Evolutionary conservation across 2,113 vertebrate genomes (phyloP), one percentile per base, ranked within the genome.

Genomic region (Chamaetylas fuelleborni): DNA sequence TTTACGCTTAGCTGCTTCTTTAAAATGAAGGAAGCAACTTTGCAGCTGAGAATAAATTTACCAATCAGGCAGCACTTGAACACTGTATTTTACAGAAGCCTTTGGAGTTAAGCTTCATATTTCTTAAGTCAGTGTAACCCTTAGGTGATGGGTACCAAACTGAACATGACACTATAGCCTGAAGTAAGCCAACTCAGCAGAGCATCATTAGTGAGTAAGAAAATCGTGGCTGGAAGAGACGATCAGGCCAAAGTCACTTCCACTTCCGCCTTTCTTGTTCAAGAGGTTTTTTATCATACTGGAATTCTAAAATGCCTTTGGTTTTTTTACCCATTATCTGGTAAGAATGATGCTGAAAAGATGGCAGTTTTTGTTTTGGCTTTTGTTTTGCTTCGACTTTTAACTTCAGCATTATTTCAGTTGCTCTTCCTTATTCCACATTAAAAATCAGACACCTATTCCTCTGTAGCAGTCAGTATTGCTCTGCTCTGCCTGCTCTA

Each of bases 401-500:
- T 22, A 22, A n/a, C 5, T 25, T 58, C 34, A 54, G 3, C 19
- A 77, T 67, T 57, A 64, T 56, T 78, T 67, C 57, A 80, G 24
- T 36, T 29, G 12, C 7, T 47, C 12, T 69, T 56, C 79, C 23
- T 64, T 86, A 74, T 64, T 78, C 71, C 34, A 36, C 56, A 47
- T 6, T 72, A 50, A 93, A 97, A 95, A 81, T 42, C 53, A 85
- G 54, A 57, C 90, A 79, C 36, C 73, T 65, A 76, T 47, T 88
- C n/a, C 70, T 89, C 45, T 69, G 11, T 9, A 54, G 47, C n/a
- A 74, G 29, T 7, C 19, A 47, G n/a, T 67, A 53, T 5, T 66
- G 25, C n/a, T 73, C 23, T 69, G 24, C 45, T 65, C 34, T 19
- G 58, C 25, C 81, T 86, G 34, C 60, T 88, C 86, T 81, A 82